Base-by-base conservation (phyloP, 2,888 invertebrate genomes). In the Lithosia quadra region DNA sequence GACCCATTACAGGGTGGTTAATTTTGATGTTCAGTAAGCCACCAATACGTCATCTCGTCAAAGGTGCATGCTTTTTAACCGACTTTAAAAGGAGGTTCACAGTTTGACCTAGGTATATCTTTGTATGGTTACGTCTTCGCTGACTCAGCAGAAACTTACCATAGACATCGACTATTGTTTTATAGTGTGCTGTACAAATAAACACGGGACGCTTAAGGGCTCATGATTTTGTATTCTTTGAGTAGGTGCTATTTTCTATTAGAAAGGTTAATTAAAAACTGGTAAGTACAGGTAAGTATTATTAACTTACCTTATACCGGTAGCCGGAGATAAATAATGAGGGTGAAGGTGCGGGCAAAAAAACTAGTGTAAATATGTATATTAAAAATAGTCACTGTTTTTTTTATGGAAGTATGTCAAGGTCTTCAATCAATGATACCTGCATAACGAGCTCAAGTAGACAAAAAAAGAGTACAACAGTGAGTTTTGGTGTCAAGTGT, bases 81-180 rank as follows among this genome's bases (percentile, higher is more conserved):
- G n/a, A n/a, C n/a, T n/a, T n/a, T n/a, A n/a, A n/a, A n/a, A n/a
- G n/a, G n/a, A n/a, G n/a, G n/a, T n/a, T n/a, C n/a, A n/a, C n/a
- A n/a, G n/a, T n/a, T n/a, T n/a, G n/a, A n/a, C n/a, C n/a, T n/a
- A n/a, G n/a, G n/a, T n/a, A n/a, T n/a, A n/a, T n/a, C n/a, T n/a
- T n/a, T n/a, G n/a, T n/a, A n/a, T n/a, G n/a, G n/a, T n/a, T n/a
- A n/a, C 82, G 85, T 80, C 73, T 69, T 65, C 68, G 77, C 78
- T 91, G 90, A 91, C 87, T 87, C 87, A 86, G 90, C 91, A 77
- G 67, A 75, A 70, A 63, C 62, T 21, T 61, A 53, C 68, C 28
- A 21, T 21, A 57, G 57, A 21, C 69, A 55, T 56, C 13, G 36
- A 67, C 76, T 72, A 79, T 82, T 82, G 82, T 82, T 74, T 79